phyloP scores from a whole-genome alignment of 2,888 invertebrate species.

The Sminthurides aquaticus region DNA sequence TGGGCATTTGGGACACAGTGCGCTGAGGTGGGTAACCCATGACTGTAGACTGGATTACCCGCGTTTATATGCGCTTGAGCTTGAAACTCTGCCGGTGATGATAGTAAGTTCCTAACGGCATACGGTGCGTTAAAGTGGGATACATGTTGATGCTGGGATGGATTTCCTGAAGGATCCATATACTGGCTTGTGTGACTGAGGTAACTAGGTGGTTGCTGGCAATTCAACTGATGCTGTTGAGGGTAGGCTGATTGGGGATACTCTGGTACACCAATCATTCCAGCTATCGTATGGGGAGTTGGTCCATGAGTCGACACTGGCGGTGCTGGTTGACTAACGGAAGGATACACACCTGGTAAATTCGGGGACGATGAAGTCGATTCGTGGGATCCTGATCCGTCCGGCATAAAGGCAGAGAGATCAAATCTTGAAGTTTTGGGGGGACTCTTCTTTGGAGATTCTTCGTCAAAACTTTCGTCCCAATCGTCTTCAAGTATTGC shows the following conservation, averaged over 20 bases:
- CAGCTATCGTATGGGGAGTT: neutral
- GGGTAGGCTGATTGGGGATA: neutral
- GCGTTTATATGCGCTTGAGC: neutral
- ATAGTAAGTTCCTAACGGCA: conserved; percentile 40
- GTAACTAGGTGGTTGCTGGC: conserved; percentile 15
- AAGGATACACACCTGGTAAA: neutral
- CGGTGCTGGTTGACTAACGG: neutral
- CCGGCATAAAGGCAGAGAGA: conserved; percentile 38
- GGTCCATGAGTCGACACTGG: neutral
- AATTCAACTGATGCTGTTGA: neutral
- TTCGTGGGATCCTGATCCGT: conserved; percentile 9
- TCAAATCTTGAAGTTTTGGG: conserved; percentile 42
- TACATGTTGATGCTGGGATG: conserved; percentile 10
- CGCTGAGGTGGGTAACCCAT: neutral
- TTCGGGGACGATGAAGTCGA: conserved; percentile 10
- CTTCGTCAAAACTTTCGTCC: conserved; percentile 40
- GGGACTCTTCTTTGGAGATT: conserved; percentile 34
- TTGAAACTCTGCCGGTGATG: conserved; percentile 22
- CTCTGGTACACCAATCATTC: neutral
- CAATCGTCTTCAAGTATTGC: conserved; percentile 43
- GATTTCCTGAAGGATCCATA: conserved; percentile 1
- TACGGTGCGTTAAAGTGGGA: conserved; percentile 39
- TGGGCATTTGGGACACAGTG: conserved; percentile 13
- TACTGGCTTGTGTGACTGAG: conserved; percentile 18
- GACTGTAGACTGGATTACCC: neutral